Evolutionary conservation across 2,888 invertebrate species (phyloP), one percentile per base, ranked within the genome.

Genomic region (Coelinius sp.): DNA sequence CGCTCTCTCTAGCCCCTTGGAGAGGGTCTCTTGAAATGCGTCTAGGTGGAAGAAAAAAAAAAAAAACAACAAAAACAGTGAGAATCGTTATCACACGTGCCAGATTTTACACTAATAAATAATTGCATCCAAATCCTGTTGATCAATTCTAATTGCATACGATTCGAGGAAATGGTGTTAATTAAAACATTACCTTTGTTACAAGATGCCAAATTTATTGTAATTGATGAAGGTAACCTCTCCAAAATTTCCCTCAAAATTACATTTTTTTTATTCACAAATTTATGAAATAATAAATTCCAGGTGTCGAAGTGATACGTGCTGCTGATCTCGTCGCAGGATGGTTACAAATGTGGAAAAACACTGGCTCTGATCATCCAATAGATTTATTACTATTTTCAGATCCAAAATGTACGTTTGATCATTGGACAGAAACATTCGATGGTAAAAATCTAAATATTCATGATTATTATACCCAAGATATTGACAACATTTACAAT

Each of bases 221-320:
- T 86, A 56, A 70, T 86, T 56, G 84, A 86, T 52, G 86, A 86
- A 81, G 85, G 86, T 86, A 79, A 78, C 68, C 66, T 73, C 24
- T 1, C n/a, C 31, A 7, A 31, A n/a, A n/a, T n/a, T n/a, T n/a
- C n/a, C n/a, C n/a, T 31, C 31, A 31, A 46, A 46, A 14, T 46
- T 46, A n/a, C 17, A 6, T 46, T 14, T 17, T 46, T 46, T 8
- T 14, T 46, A 53, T 52, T 73, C 52, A 52, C n/a, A 14, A 41
- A 56, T 20, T 6, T 38, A 5, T 2, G 10, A 14, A 59, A 35
- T 17, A 25, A 38, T 49, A 24, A 12, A 14, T 80, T 82, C 63
- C 70, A 87, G 86, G 77, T 24, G 52, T 77, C 6, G 77, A 84
- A 38, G 79, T 77, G 7, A 78, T 77, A 49, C 79, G 81, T 67